Conservation (phyloP, 30 jellyfish, hydroid and myxozoan species). For the Sanderia malayensis region DNA sequence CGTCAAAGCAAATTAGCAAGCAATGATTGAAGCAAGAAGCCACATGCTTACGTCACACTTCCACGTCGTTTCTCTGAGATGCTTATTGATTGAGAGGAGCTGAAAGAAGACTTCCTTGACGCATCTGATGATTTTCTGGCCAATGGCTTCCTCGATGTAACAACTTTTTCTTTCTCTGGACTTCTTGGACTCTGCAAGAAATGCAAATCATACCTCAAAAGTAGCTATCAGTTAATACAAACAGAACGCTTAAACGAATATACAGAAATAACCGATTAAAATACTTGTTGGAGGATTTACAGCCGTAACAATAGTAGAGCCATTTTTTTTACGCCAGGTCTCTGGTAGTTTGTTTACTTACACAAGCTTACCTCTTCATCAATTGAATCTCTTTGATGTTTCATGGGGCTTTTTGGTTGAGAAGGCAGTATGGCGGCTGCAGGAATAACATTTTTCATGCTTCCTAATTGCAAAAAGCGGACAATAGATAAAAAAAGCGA, state of each 20-base stretch:
- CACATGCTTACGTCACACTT: conserved; percentile 10
- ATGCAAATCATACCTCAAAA: neutral
- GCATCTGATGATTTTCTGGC: conserved; percentile 53
- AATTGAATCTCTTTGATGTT: conserved; percentile 15
- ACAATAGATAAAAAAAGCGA: too few species aligned
- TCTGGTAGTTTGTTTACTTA: too few species aligned
- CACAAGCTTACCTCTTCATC: conserved; percentile 40
- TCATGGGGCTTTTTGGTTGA: conserved; percentile 55
- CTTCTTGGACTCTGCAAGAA: neutral
- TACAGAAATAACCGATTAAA: too few species aligned
- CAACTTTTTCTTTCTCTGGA: conserved; percentile 28
- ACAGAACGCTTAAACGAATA: too few species aligned
- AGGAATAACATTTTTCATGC: conserved; percentile 23
- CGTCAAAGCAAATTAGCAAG: too few species aligned
- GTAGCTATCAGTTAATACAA: neutral
- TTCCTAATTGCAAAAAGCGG: neutral
- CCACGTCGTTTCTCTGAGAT: conserved; percentile 22
- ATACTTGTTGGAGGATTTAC: too few species aligned
- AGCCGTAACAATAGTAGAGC: too few species aligned
- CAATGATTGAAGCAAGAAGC: too few species aligned
- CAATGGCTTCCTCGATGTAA: conserved; percentile 23
- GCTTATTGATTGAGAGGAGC: conserved; percentile 20
- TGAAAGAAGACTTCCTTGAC: conserved; percentile 16
- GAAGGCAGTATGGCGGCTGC: conserved; percentile 72
- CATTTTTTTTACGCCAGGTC: too few species aligned